These are phyloP conservation scores for Drosophila prostipennis DNA, from an alignment of 2,888 invertebrate species.

Conservation along the genomic window DNA sequence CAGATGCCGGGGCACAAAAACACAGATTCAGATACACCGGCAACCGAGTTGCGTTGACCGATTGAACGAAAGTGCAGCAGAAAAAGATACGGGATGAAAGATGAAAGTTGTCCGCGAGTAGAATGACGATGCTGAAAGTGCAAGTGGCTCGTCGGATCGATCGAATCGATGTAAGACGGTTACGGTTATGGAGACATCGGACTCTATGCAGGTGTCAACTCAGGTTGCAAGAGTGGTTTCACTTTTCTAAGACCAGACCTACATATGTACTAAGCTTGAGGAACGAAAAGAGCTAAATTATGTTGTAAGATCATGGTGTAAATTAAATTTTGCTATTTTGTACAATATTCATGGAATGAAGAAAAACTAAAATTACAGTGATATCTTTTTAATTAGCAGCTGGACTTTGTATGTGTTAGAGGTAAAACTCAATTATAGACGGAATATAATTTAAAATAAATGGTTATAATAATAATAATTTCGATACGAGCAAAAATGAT, in stretches of 20 bases:
- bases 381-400: no score
- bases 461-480: no score
- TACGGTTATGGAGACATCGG: constrained; percentile 42
- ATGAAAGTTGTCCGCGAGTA: constrained; percentile 71
- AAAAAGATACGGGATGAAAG: constrained; percentile 35
- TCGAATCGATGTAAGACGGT: constrained; percentile 71
- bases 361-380: no score
- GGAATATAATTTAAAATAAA: no score
- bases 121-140: constrained; percentile 67
- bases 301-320: not conserved
- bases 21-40: constrained; percentile 17
- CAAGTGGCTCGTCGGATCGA: constrained; percentile 62
- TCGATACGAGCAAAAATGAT: no score
- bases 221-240: constrained; percentile 41
- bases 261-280: not conserved
- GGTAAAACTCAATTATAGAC: no score
- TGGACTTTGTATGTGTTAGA: no score
- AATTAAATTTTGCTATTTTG: not conserved
- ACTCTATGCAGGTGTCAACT: constrained; percentile 17
- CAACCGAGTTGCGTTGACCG: constrained; percentile 51
- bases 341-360: no score
- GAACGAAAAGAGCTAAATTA: not conserved
- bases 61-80: constrained; percentile 67
- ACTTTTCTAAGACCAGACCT: constrained; percentile 35
- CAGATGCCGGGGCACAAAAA: constrained; percentile 2